Base-by-base conservation (phyloP, 2,113 vertebrate species). In the Nycticebus coucang region DNA sequence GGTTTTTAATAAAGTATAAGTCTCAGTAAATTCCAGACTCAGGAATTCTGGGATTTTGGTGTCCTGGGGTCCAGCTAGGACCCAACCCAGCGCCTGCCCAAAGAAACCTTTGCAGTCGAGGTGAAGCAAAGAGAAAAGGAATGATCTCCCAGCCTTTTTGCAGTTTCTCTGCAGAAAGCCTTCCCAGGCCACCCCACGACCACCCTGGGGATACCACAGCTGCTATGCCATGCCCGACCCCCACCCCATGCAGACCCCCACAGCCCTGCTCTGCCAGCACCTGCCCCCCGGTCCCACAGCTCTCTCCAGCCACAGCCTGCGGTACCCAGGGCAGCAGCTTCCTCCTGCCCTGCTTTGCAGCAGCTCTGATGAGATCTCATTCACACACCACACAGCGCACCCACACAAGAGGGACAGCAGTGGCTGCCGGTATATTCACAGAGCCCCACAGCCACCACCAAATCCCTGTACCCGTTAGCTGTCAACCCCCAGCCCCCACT, bases 71-170 rank as follows among this genome's bases (percentile, higher is more conserved):
- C 82, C 66, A 15, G 1, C 1, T 1, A 28, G n/a, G 66, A 62
- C 35, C 41, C 33, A 7, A 5, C 15, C 13, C 15, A 37, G 59
- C 14, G 1, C 22, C 33, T n/a, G 4, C 22, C 33, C n/a, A 4
- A 18, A 21, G 91, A 7, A 2, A 15, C 8, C 22, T 4, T 0
- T 30, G 37, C 28, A 21, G 8, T 0, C 0, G 2, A 79, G 84
- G 9, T 11, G 21, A 33, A 8, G 55, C 0, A 0, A 5, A 12
- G 5, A 24, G 24, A 11, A 14, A 6, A 7, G 50, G 50, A 33
- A 2, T 0, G 6, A 21, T 68, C 45, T 90, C 41, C 59, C n/a
- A 68, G 64, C 5, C 8, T 33, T 60, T n/a, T 1, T 9, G 21
- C 18, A 41, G 74, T 41, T 50, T 81, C 3, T 35, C 71, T 53